Base-by-base conservation (phyloP, 92 coral and sea anemone species). In the Epizoanthus ramosus region DNA sequence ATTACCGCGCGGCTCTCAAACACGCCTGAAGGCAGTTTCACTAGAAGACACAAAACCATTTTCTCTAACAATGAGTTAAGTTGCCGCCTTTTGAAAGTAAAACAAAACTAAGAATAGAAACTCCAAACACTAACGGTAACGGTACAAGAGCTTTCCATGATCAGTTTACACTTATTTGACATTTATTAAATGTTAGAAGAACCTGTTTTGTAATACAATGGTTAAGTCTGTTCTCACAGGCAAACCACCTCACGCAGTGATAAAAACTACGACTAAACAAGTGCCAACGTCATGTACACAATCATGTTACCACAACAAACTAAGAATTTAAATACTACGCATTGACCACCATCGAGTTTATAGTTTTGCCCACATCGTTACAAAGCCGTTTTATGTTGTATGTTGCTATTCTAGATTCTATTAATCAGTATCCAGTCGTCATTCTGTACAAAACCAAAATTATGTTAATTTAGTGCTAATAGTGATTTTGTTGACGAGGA, bases 291-390 rank as follows among this genome's bases (percentile, higher is more conserved):
- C 39, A 33, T 8, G 8, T 0, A 67, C 9, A 67, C 50, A 35
- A 33, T 67, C 52, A 6, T 69, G 71, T 77, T 77, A 61, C 71
- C 37, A 77, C 82, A 77, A 77, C 82, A 77, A 61, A 61, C n/a
- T 12, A 41, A 61, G 66, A 21, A 61, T 1, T 25, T 57, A 19
- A 41, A 60, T 15, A 56, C 58, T 35, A 17, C 17, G 15, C 4
- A 63, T 14, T 9, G 7, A n/a, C 28, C 47, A 5, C 72, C 15
- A 50, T 10, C 2, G 54, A 50, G 8, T 12, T 10, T 50, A 50
- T 50, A 16, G 14, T 50, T 50, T 50, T 50, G 54, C 15, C 54
- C 13, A 50, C 54, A 12, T 50, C 54, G 54, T 50, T 13, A 13
- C 54, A 13, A 50, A 50, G 54, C 14, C 3, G 54, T 50, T 50